These are phyloP conservation scores for Sinella curviseta DNA, from an alignment of 1,140 invertebrate species.

Conservation along the genomic window DNA sequence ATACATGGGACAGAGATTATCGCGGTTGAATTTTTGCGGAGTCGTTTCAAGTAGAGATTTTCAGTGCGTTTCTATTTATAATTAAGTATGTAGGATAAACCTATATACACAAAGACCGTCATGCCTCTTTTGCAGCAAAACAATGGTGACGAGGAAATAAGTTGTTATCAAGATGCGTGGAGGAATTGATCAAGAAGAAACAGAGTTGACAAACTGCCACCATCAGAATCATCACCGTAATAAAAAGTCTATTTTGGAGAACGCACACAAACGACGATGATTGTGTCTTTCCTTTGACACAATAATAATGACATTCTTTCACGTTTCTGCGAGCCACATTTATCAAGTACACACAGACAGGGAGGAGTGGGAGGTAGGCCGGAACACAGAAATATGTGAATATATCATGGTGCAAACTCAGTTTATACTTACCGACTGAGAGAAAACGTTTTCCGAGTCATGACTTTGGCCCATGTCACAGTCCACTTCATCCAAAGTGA, in stretches of 20 bases:
- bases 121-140: conserved; percentile 1
- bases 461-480: conserved; percentile 48
- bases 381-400: background rate
- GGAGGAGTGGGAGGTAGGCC: background rate
- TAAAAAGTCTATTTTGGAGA: background rate
- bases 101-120: too few relatives aligned
- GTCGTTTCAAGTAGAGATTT: too few relatives aligned
- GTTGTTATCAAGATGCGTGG: too few relatives aligned
- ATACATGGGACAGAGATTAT: too few relatives aligned
- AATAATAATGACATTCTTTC: conserved; percentile 8
- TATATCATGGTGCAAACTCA: too few relatives aligned
- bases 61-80: too few relatives aligned
- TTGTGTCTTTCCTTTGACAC: background rate
- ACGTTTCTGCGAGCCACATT: background rate
- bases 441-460: conserved; percentile 43
- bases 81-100: too few relatives aligned
- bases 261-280: background rate
- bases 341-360: background rate
- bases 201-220: conserved; percentile 14
- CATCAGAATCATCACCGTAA: background rate
- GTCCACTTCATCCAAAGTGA: conserved; percentile 22
- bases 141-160: too few relatives aligned
- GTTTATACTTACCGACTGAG: conserved; percentile 42
- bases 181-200: background rate
- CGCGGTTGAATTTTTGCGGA: too few relatives aligned